These are phyloP conservation scores for Forbesichthys papilliferus DNA, from an alignment of 2,113 vertebrate species.

Conservation along the genomic window DNA sequence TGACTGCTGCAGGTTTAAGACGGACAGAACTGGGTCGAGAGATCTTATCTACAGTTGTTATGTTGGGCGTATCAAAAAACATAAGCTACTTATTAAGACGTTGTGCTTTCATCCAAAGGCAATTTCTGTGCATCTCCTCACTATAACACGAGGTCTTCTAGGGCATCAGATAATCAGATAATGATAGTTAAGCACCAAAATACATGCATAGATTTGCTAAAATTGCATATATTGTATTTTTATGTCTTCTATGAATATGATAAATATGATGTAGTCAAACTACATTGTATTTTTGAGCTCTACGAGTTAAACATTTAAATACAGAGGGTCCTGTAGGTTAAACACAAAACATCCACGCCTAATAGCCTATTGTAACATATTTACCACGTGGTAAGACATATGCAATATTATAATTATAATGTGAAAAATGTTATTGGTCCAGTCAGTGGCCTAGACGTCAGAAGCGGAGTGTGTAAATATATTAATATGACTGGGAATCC, in stretches of 20 bases:
- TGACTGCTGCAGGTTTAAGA: slow-evolving; percentile 24
- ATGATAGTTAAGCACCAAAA: neutral
- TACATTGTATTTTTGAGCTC: neutral
- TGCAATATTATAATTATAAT: slow-evolving; percentile 15
- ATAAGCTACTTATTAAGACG: neutral
- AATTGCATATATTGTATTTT: neutral
- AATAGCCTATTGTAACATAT: slow-evolving; percentile 16
- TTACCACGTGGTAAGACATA: slow-evolving; percentile 33
- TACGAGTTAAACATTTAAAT: too few relatives aligned
- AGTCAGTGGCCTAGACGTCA: slow-evolving; percentile 30
- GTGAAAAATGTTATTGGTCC: slow-evolving; percentile 38
- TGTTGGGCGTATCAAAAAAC: too few relatives aligned
- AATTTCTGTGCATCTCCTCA: neutral
- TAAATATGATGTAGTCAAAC: neutral
- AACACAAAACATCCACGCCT: slow-evolving; percentile 36
- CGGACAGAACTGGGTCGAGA: neutral
- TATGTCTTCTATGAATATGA: neutral
- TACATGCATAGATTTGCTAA: neutral
- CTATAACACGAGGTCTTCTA: neutral
- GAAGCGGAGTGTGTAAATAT: slow-evolving; percentile 49
- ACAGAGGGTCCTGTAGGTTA: neutral
- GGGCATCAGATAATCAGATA: neutral
- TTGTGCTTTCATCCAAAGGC: neutral
- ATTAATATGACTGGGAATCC: slow-evolving; percentile 68
- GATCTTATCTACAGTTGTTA: neutral